Conservation (phyloP, 2,888 invertebrate genomes). For the Drosophila formosana region DNA sequence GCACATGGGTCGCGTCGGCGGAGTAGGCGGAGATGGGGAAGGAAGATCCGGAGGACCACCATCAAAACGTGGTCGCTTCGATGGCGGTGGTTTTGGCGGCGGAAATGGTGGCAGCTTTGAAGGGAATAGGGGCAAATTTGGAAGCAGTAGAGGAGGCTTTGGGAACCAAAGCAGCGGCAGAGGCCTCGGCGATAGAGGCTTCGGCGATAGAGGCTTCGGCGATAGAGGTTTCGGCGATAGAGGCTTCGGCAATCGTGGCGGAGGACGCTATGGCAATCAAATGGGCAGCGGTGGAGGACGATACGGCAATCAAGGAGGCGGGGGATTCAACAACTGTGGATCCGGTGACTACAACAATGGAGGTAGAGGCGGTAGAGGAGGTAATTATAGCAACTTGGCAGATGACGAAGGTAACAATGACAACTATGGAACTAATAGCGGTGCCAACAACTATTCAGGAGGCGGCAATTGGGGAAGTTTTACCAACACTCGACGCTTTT, state of each 20-base stretch:
- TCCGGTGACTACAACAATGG: constrained; percentile 5
- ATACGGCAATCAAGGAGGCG: not conserved
- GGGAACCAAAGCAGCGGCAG: constrained; percentile 40
- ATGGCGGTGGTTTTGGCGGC: constrained; percentile 56
- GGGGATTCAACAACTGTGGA: not conserved
- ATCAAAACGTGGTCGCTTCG: constrained; percentile 61
- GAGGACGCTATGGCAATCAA: constrained; percentile 6
- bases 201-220: constrained; percentile 44
- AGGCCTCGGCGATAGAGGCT: constrained; percentile 41
- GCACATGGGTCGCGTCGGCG: constrained; percentile 70
- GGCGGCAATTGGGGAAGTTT: constrained; percentile 24
- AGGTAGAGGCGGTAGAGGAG: not conserved
- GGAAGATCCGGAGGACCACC: constrained; percentile 51
- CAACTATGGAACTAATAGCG: constrained; percentile 9
- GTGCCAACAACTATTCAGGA: not conserved
- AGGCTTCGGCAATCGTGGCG: constrained; percentile 36
- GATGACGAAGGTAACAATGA: not conserved
- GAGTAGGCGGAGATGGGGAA: constrained; percentile 57
- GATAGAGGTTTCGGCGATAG: constrained; percentile 57
- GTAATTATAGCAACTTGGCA: constrained; percentile 1
- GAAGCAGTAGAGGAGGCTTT: constrained; percentile 41
- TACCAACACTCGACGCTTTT: constrained; percentile 22
- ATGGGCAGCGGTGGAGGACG: constrained; percentile 10
- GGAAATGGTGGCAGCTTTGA: constrained; percentile 29
- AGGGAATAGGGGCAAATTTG: constrained; percentile 10